These are phyloP conservation scores for Melanerpes aurifrons DNA, from an alignment of 2,113 vertebrate species.

Conservation along the genomic window DNA sequence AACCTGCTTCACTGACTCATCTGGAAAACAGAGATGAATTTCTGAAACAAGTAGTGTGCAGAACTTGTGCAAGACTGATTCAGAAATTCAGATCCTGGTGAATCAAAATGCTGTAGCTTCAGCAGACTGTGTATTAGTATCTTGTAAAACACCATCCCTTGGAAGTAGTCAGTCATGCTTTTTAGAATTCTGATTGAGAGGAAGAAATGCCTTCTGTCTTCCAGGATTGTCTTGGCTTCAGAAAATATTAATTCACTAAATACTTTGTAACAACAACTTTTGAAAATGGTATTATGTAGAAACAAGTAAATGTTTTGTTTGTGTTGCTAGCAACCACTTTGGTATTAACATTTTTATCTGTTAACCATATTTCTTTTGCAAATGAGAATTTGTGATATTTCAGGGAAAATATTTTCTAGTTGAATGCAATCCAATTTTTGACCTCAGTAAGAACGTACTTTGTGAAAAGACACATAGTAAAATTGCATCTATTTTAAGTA, in stretches of 20 bases:
- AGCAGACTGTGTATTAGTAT: fast-evolving
- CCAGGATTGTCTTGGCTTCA: neutral
- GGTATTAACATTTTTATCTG: conserved; percentile 23
- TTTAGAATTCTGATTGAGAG: neutral
- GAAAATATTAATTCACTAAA: neutral
- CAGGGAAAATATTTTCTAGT: conserved; percentile 31
- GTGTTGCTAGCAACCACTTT: conserved; percentile 60
- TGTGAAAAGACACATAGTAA: fast-evolving
- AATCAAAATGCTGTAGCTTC: neutral
- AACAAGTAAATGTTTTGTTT: conserved; percentile 51
- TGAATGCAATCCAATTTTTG: neutral
- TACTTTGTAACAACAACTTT: neutral
- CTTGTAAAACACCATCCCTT: neutral
- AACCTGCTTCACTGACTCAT: neutral
- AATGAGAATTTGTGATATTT: conserved; percentile 23
- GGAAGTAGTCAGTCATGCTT: neutral
- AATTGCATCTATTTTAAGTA: neutral
- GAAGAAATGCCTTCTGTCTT: neutral
- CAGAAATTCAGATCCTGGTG: neutral
- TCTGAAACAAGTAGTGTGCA: neutral
- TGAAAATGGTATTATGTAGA: neutral
- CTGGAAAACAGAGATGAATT: neutral
- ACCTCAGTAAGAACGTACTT: neutral
- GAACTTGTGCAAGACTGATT: neutral
- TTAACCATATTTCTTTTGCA: neutral